Evolutionary conservation across 2,113 vertebrate genomes (phyloP), one percentile per base, ranked within the genome.

Genomic region (Pollimyrus isidori): DNA sequence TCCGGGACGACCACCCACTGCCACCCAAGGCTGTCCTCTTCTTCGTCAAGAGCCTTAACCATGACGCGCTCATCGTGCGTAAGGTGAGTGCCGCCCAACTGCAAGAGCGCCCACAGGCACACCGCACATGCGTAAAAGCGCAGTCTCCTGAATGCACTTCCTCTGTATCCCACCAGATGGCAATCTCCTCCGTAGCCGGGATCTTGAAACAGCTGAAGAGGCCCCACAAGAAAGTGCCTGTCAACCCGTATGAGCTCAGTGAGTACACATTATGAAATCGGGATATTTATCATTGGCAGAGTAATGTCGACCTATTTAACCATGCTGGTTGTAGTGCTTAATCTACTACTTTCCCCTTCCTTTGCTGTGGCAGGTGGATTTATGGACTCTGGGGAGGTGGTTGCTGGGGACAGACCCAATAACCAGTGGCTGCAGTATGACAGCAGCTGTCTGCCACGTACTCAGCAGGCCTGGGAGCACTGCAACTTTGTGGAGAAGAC

Each of bases 171-270:
- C 93, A 92, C 89, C 92, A 99, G 98, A 97, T 98, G 96, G 97
- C 98, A 0, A 98, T 99, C 93, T 98, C 98, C 48, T 97, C 98
- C 89, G 96, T 99, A 52, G 97, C 97, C 93, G 98, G 98, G 23
- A 97, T 99, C 93, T 96, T 99, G 91, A 99, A 99, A 89, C 98
- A 99, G 90, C 94, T 99, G 73, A 99, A 99, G 93, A 97, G 96
- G 92, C 91, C 95, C 0, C 98, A 98, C 92, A 97, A 97, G 93
- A 99, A 99, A 95, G 92, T 98, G 90, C 94, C 95, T n/a, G 92
- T 98, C 91, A 96, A 95, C 92, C 96, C 98, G 17, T 96, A 96
- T 0, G 93, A 98, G 95, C 96, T 99, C 91, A 96, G 97, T 97
- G 96, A 92, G 97, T 87, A 56, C 13, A 87, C 23, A n/a, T n/a